Base-by-base conservation (phyloP, 2,888 invertebrate species). In the Scaptomyza polygonia region DNA sequence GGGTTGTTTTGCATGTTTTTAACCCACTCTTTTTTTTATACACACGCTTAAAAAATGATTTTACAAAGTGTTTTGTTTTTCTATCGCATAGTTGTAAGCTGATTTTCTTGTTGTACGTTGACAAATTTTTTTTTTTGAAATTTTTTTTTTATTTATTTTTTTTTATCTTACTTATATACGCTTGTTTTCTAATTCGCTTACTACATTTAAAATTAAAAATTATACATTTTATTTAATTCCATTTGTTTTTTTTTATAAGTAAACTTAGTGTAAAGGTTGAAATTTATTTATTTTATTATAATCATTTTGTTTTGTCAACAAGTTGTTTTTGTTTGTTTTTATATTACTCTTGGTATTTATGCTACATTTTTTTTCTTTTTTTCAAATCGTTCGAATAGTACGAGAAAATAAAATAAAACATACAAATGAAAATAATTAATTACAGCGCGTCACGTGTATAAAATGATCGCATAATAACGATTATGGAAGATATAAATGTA, bases 31-130 rank as follows among this genome's bases (percentile, higher is more conserved):
- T 29, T 29, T 7, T 42, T 74, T 71, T 80, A 67, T 84, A 70
- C 76, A 86, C 83, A 88, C 77, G 72, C 72, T 80, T 83, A 76
- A 73, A 86, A 83, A 81, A 79, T 68, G 81, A 83, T 84, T 81
- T 84, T 84, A 84, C 88, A 88, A 84, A 78, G 81, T 72, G 62
- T 64, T 39, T 36, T 36, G 12, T n/a, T 53, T 57, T 52, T 69
- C 47, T 70, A 52, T 63, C 45, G 76, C 67, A 70, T 71, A 77
- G 63, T 54, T 77, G 68, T 74, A 84, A 84, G 73, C 77, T 9
- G 62, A 59, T 67, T 70, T 67, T 70, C 55, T 67, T 61, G 67
- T 86, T 80, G 63, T 71, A 72, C 68, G 82, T 73, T 76, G 63
- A 77, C 58, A 72, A 82, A 14, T 70, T 54, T 57, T 67, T 4